Percentiles rank a stretch among this genome's conserved stretches.
Conservation (phyloP, 2,888 invertebrate genomes). For the Phalera bucephala region DNA sequence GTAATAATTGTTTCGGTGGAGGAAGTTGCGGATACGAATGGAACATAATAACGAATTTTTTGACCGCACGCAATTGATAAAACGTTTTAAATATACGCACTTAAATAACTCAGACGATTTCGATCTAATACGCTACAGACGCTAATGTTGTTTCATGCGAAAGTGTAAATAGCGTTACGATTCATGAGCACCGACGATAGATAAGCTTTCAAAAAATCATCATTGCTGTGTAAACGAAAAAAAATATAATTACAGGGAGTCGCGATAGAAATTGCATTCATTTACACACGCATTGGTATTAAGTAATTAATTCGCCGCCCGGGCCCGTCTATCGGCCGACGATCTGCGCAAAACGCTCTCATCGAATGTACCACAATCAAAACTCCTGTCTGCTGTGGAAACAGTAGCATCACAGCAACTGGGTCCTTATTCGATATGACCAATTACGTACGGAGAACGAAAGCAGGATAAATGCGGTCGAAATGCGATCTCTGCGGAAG, state of each 20-base stretch:
- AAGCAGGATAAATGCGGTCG: no score
- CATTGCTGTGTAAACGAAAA: constrained; percentile 66
- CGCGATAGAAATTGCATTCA: constrained; percentile 74
- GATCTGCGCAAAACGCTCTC: constrained; percentile 62
- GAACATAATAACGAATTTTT: constrained; percentile 52
- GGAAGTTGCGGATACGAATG: constrained; percentile 71
- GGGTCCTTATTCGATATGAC: constrained; percentile 64
- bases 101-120: constrained; percentile 36
- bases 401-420: constrained; percentile 63
- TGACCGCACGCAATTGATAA: constrained; percentile 53
- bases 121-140: constrained; percentile 37
- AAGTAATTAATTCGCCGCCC: constrained; percentile 72
- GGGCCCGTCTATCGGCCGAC: constrained; percentile 62
- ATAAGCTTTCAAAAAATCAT: constrained; percentile 75
- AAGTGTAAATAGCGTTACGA: constrained; percentile 67
- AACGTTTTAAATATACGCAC: constrained; percentile 28
- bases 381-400: constrained; percentile 56
- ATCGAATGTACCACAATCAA: constrained; percentile 63
- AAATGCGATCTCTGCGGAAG: no score
- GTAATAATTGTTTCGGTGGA: constrained; percentile 61
- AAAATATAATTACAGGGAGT: constrained; percentile 59
- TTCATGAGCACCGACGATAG: constrained; percentile 67
- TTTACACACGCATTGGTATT: constrained; percentile 77
- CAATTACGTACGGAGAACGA: no score
- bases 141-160: constrained; percentile 51